phyloP scores from a whole-genome alignment of 2,113 vertebrate species.

The Loxodonta africana region DNA sequence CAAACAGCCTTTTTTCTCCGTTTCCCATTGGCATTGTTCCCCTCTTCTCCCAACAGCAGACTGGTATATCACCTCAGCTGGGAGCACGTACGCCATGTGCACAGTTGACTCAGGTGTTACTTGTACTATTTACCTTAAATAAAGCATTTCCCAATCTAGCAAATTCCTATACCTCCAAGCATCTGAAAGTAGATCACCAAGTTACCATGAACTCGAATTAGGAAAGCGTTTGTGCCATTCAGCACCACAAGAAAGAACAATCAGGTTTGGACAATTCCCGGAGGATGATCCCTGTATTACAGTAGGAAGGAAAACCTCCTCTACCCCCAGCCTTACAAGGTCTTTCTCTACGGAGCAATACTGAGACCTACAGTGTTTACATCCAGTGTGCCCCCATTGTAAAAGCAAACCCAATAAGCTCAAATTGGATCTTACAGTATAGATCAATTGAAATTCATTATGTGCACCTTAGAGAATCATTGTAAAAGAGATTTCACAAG shows the following conservation, averaged over 20 bases:
- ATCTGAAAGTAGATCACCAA: background rate
- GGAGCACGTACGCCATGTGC: fast-evolving
- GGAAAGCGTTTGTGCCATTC: background rate
- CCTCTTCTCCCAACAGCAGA: background rate
- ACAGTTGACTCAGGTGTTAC: too few relatives aligned
- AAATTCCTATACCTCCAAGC: background rate
- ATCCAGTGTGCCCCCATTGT: background rate
- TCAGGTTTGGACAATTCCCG: background rate
- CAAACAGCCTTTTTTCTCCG: background rate
- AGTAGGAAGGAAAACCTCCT: background rate
- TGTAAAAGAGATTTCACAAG: background rate
- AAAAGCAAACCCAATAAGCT: background rate
- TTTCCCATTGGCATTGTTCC: fast-evolving
- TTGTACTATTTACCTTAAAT: background rate
- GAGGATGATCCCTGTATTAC: background rate
- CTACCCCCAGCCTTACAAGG: too few relatives aligned
- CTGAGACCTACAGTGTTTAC: background rate
- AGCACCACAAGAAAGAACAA: background rate
- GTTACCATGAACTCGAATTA: background rate
- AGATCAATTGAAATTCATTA: background rate
- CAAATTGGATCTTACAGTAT: background rate
- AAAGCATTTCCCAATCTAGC: background rate
- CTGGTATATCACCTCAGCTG: background rate
- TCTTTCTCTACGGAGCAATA: background rate
- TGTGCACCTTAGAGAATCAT: background rate